Percentiles rank a stretch among this genome's conserved stretches.
Evolutionary conservation across 2,797 vertebrate genomes (phyloP).

Genomic region (Anabas testudineus): DNA sequence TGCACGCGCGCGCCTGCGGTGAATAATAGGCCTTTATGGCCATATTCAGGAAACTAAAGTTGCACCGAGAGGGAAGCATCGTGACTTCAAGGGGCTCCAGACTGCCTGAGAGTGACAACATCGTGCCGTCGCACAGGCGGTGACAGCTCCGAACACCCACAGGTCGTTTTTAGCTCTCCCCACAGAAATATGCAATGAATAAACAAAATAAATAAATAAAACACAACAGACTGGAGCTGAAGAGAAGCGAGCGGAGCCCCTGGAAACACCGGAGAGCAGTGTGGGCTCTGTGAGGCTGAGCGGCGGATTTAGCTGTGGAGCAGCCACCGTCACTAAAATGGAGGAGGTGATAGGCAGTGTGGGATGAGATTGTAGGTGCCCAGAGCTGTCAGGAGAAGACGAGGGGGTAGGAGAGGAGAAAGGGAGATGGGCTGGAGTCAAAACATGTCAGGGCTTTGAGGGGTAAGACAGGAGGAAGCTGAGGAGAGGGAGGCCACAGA

Average conservation of each 20-base stretch:
- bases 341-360: slow-evolving; percentile 73
- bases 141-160: slow-evolving; percentile 34
- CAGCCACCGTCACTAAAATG: slow-evolving; percentile 71
- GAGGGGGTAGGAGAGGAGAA: slow-evolving; percentile 9
- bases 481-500: slow-evolving; percentile 3
- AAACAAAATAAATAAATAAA: not conserved
- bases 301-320: slow-evolving; percentile 52
- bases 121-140: slow-evolving; percentile 9
- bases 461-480: not conserved
- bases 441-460: slow-evolving; percentile 59
- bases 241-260: slow-evolving; percentile 9
- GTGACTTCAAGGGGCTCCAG: slow-evolving; percentile 9
- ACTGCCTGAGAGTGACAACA: slow-evolving; percentile 23
- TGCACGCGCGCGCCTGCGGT: not conserved
- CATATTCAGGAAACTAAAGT: slow-evolving; percentile 42
- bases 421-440: slow-evolving; percentile 38
- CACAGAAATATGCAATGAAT: not conserved
- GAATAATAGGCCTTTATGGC: slow-evolving; percentile 31
- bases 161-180: slow-evolving; percentile 5
- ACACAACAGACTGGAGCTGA: not conserved
- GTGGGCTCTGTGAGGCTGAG: slow-evolving; percentile 56
- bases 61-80: slow-evolving; percentile 21
- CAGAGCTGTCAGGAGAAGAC: slow-evolving; percentile 55
- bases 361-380: slow-evolving; percentile 69
- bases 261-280: slow-evolving; percentile 41